Evolutionary conservation across 2,888 invertebrate genomes (phyloP).

Genomic region (Eilema sororculum): DNA sequence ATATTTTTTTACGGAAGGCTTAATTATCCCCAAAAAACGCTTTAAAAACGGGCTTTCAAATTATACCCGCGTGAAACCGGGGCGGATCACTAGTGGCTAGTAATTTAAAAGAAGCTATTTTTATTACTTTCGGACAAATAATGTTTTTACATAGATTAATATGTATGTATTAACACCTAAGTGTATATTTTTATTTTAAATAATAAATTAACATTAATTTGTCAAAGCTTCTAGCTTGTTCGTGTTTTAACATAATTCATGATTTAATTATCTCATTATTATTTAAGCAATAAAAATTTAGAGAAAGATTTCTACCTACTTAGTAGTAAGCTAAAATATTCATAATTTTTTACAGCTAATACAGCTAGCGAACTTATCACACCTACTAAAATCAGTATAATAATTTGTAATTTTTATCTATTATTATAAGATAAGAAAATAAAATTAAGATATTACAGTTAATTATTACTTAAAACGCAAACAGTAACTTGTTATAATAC

Average conservation of each 20-base stretch:
- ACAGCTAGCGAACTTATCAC: no score
- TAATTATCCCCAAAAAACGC: no score
- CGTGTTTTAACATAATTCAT: conserved; percentile 5
- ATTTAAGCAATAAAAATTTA: background rate
- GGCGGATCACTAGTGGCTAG: background rate
- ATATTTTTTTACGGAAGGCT: no score
- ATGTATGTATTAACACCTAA: background rate
- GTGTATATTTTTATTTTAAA: conserved; percentile 5
- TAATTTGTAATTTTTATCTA: no score
- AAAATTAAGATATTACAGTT: background rate
- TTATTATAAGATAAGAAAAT: no score
- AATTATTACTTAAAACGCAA: background rate
- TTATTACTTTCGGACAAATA: background rate
- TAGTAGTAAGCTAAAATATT: background rate
- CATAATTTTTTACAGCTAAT: background rate
- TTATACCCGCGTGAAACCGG: background rate
- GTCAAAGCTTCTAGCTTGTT: conserved; percentile 8
- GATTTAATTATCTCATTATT: background rate
- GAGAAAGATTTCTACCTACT: background rate
- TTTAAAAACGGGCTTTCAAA: background rate
- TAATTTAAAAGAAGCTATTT: background rate
- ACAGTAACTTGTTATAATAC: conserved; percentile 2
- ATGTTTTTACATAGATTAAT: conserved; percentile 4
- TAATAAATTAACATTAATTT: conserved; percentile 8
- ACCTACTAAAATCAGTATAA: no score